Base-by-base conservation (phyloP, 2,113 vertebrate genomes). In the Dinomys branickii region DNA sequence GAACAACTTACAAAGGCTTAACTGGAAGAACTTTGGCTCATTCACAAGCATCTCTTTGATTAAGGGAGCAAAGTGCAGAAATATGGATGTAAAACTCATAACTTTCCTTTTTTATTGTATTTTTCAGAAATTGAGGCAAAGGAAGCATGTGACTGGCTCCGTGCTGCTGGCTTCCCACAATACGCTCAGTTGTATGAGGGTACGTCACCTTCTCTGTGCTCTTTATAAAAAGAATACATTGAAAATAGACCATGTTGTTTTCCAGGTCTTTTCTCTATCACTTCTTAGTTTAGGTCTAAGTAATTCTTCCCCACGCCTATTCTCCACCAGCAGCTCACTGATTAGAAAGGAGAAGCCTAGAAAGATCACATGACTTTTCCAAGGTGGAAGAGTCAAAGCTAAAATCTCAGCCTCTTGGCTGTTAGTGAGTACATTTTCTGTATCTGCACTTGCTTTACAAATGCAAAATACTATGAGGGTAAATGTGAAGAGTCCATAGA, bases 101-200 rank as follows among this genome's bases (percentile, higher is more conserved):
- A n/a, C 14, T 85, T 93, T 63, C 87, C 44, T 77, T 95, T 95
- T 22, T 95, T 65, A n/a, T 98, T 94, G 97, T 99, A 35, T 98
- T 96, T 98, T 99, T 96, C 99, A 99, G 99, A 99, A 98, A 99
- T 99, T 0, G 99, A 99, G 97, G 99, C 99, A 0, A 99, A 99
- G 94, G 99, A 99, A 97, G 99, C 99, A 59, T 99, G 99, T 92
- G 99, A 99, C 96, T 99, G 99, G 99, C 98, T 99, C 97, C 99
- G 99, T 91, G 99, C 99, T 33, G 99, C 99, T 95, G 99, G 99
- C 95, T 99, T 99, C 98, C 99, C 99, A 71, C 99, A 99, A 50
- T 99, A 99, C 75, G 99, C 99, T 90, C 99, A 99, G 97, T 98
- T 99, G 87, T 99, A 99, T 96, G 99, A 99, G 98, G 99, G 99